Percentiles rank a stretch among this genome's conserved stretches.
Evolutionary conservation across 2,113 vertebrate genomes (phyloP).

Genomic region (Lophotis ruficrista): DNA sequence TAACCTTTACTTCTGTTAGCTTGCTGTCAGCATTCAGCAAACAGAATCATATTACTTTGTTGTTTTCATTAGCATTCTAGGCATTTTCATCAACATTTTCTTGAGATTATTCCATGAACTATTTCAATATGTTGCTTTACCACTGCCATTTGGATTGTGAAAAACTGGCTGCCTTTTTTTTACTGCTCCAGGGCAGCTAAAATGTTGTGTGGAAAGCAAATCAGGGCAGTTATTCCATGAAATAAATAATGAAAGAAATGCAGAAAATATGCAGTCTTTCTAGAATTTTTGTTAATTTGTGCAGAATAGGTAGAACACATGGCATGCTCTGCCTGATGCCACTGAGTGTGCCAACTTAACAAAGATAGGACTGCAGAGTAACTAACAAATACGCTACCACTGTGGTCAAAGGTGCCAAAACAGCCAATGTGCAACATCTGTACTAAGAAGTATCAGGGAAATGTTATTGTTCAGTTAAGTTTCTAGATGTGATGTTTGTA

Average conservation of each 20-base stretch:
- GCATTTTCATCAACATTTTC: neutral
- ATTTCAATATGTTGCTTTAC: neutral
- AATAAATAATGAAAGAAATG: neutral
- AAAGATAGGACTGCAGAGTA: neutral
- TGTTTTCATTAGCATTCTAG: neutral
- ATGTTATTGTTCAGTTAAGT: neutral
- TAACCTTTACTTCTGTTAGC: neutral
- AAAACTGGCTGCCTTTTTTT: neutral
- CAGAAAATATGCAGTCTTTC: rapidly evolving
- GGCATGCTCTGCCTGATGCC: neutral
- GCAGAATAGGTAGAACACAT: neutral
- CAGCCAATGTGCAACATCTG: neutral
- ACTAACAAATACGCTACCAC: neutral
- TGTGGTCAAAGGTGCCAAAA: neutral
- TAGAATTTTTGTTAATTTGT: neutral
- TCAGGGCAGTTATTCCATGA: neutral
- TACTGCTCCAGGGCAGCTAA: neutral
- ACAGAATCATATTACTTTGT: neutral
- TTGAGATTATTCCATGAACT: neutral
- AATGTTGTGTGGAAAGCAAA: neutral
- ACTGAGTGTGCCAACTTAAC: neutral
- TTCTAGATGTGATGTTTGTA: neutral
- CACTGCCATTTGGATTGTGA: neutral
- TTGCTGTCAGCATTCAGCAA: neutral
- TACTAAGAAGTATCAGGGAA: neutral